phyloP scores from a whole-genome alignment of 2,888 invertebrate genomes.

The Microchrysa polita region DNA sequence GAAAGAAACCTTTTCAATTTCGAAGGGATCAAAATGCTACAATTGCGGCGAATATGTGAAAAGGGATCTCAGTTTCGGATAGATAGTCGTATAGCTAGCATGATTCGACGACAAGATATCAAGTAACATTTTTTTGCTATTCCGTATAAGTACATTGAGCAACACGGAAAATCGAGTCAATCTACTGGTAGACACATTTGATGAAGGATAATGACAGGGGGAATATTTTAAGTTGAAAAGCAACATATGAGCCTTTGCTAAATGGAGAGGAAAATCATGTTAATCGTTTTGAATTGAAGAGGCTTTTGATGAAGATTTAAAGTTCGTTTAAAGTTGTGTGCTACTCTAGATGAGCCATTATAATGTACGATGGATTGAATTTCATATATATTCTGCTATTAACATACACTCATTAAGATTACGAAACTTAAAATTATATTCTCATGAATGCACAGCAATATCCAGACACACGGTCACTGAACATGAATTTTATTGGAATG shows the following conservation, averaged over 20 bases:
- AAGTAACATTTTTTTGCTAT: neutral
- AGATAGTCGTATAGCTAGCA: neutral
- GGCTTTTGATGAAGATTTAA: too few relatives aligned
- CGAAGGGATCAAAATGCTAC: neutral
- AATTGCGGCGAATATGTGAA: constrained; percentile 1
- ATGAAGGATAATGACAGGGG: neutral
- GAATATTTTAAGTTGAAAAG: neutral
- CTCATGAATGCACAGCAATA: neutral
- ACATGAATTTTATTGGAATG: neutral
- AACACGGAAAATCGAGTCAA: neutral
- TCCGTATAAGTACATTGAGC: neutral
- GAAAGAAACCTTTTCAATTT: constrained; percentile 4
- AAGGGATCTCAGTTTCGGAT: neutral
- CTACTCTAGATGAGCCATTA: too few relatives aligned
- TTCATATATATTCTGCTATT: too few relatives aligned
- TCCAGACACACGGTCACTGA: neutral
- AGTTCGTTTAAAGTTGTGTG: too few relatives aligned
- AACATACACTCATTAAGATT: too few relatives aligned
- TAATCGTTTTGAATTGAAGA: too few relatives aligned
- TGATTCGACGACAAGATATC: too few relatives aligned
- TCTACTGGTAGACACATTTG: neutral
- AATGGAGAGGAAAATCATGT: too few relatives aligned
- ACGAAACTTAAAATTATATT: too few relatives aligned
- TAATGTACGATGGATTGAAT: too few relatives aligned
- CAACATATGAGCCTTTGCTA: too few relatives aligned